Conservation (phyloP, 2,888 invertebrate species). For the Acrocera orbiculus region DNA sequence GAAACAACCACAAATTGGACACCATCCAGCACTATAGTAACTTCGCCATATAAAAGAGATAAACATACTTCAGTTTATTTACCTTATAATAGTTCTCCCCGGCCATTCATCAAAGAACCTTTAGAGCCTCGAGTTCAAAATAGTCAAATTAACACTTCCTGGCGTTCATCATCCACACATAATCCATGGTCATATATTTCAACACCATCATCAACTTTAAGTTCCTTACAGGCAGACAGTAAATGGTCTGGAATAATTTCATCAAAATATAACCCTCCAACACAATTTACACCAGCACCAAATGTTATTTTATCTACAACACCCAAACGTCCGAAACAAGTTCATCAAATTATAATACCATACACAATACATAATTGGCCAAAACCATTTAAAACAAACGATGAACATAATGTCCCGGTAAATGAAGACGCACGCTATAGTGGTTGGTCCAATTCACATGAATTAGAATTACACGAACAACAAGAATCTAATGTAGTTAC, state of each 20-base stretch:
- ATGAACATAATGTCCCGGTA: constrained; percentile 23
- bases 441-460: constrained; percentile 21
- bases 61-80: too few species aligned
- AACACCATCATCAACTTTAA: constrained; percentile 26
- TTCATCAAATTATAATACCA: constrained; percentile 69
- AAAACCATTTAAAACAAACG: constrained; percentile 33
- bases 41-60: too few species aligned
- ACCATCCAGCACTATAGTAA: too few species aligned
- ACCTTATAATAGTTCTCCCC: constrained; percentile 36
- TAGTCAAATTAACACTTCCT: constrained; percentile 5
- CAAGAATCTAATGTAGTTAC: constrained; percentile 33
- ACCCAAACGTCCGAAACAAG: constrained; percentile 40
- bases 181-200: constrained; percentile 17
- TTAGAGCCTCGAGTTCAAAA: constrained; percentile 20
- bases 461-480: constrained; percentile 34
- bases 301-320: not conserved
- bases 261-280: too few species aligned
- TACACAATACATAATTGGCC: constrained; percentile 47
- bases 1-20: too few species aligned
- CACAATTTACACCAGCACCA: constrained; percentile 9
- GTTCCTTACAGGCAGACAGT: constrained; percentile 27
- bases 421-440: constrained; percentile 15
- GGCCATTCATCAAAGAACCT: constrained; percentile 34
- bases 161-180: constrained; percentile 12
- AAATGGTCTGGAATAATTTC: constrained; percentile 24